These are phyloP conservation scores for Muschampia plurimacula DNA, from an alignment of 2,888 invertebrate species.

Conservation along the genomic window DNA sequence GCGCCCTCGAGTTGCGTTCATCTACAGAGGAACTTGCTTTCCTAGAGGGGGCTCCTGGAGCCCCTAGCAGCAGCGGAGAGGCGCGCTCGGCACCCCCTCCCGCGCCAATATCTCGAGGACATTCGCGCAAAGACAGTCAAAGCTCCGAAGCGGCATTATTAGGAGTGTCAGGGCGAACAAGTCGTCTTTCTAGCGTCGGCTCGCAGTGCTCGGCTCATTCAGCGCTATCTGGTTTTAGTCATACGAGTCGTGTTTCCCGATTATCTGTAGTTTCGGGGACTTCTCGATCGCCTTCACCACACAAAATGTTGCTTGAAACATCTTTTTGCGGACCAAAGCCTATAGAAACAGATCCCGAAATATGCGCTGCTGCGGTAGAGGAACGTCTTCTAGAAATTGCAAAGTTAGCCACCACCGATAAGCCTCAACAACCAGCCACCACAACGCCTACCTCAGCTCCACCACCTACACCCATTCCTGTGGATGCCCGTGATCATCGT, in stretches of 20 bases:
- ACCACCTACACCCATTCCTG: constrained; percentile 43
- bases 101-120: constrained; percentile 72
- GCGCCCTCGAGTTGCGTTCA: constrained; percentile 93
- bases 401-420: constrained; percentile 49
- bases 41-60: constrained; percentile 85
- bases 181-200: constrained; percentile 93
- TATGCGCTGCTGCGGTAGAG: constrained; percentile 77
- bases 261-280: constrained; percentile 77
- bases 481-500: constrained; percentile 66
- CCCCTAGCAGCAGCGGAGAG: constrained; percentile 42
- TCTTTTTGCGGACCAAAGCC: constrained; percentile 96
- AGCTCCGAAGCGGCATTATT: constrained; percentile 92
- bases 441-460: constrained; percentile 37
- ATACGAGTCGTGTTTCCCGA: constrained; percentile 66
- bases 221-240: constrained; percentile 68
- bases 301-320: constrained; percentile 95
- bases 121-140: constrained; percentile 86
- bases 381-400: constrained; percentile 76
- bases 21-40: constrained; percentile 96
- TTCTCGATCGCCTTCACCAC: constrained; percentile 93
- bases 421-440: constrained; percentile 37
- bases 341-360: constrained; percentile 82
- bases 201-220: constrained; percentile 90
- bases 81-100: constrained; percentile 68
- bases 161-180: constrained; percentile 92